Evolutionary conservation across 2,113 vertebrate genomes (phyloP), one percentile per base, ranked within the genome.

Genomic region (Cephalopholis sonnerati): DNA sequence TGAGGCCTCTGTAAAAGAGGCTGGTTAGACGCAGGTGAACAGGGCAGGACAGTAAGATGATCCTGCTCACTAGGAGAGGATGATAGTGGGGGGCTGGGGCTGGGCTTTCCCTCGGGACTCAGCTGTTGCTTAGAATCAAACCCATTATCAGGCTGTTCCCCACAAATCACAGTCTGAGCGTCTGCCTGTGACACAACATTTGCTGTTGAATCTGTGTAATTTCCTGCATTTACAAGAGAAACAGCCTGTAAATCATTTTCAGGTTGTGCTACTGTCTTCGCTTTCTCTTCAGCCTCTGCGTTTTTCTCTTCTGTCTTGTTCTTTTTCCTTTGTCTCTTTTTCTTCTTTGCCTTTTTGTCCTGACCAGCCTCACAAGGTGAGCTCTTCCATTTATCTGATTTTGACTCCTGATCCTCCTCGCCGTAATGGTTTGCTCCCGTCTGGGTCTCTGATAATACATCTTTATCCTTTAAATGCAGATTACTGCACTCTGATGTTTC

Each of bases 41-140:
- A 79, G 73, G 74, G 72, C 5, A 54, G 77, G 82, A 69, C 76
- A 48, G 92, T 93, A 95, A 95, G 82, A 92, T 86, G 85, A 95
- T 92, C 94, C 74, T 55, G 74, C 62, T 73, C 22, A 79, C 70
- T 81, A 39, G 81, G 50, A 70, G 71, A 59, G 78, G 67, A 88
- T 83, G 87, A 73, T 53, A 68, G 64, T 36, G 73, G 81, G 24
- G 87, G 79, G 46, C 79, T 88, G 62, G 87, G 83, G 90, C 46
- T 75, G 63, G 79, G 77, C 57, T 87, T 71, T 87, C 79, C 87
- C 84, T 25, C 13, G 48, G 79, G 82, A 82, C 69, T 94, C 93
- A 93, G 93, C 93, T 92, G 84, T 86, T 93, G 86, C 51, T 85
- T 77, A 76, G 74, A 82, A 89, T 84, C 81, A 79, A 84, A 83